phyloP scores from a whole-genome alignment of 2,113 vertebrate species.

The Acrocephalus arundinaceus region DNA sequence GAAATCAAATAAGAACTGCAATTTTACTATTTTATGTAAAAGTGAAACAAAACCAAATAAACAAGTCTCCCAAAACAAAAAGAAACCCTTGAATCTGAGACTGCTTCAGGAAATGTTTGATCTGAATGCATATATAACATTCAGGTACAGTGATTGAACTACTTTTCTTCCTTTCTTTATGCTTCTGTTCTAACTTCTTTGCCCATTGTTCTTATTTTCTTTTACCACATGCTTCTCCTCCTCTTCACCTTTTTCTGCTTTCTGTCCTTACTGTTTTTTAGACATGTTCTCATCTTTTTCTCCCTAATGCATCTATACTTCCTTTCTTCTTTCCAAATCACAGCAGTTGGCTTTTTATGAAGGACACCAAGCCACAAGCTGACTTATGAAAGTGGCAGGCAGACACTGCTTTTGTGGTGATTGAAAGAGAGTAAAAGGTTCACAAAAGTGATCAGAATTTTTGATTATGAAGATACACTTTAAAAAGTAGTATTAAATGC shows the following conservation, averaged over 20 bases:
- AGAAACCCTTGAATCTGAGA: not conserved
- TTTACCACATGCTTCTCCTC: not conserved
- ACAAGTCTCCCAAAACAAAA: not conserved
- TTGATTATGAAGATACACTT: not conserved
- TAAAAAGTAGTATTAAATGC: not conserved
- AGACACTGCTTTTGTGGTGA: not conserved
- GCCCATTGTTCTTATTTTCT: not conserved
- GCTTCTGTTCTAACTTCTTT: not conserved
- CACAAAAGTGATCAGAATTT: not conserved
- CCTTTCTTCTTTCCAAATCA: not conserved
- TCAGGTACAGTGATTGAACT: not conserved
- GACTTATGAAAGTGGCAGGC: not conserved
- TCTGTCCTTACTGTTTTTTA: not conserved
- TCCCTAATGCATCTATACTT: not conserved
- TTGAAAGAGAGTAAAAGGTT: not conserved
- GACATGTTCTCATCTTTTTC: not conserved
- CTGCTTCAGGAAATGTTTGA: not conserved
- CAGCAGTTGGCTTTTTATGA: not conserved
- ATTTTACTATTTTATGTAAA: not conserved
- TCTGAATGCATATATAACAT: not conserved
- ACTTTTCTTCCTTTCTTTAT: not conserved
- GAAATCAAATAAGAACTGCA: not conserved
- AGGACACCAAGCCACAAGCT: not conserved
- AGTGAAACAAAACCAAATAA: not conserved
- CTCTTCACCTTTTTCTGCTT: not conserved